phyloP scores from a whole-genome alignment of 2,797 vertebrate genomes.

The Cossypha niveicapilla region DNA sequence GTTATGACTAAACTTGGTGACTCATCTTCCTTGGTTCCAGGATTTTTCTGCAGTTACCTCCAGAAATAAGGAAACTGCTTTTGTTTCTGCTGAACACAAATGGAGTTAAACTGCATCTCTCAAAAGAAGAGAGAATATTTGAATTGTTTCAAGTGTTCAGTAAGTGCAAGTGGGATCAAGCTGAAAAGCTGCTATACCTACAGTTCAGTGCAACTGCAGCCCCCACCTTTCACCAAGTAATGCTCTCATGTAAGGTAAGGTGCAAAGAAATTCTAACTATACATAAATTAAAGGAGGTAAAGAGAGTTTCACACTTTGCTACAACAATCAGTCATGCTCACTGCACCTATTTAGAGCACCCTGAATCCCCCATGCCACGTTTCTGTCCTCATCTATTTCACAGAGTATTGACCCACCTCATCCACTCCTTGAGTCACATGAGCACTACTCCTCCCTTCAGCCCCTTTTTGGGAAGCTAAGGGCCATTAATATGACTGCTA shows the following conservation, averaged over 20 bases:
- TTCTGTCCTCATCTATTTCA: background rate
- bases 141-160: background rate
- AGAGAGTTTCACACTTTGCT: background rate
- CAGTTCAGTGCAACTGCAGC: background rate
- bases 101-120: background rate
- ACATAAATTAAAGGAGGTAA: background rate
- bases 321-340: rapidly evolving
- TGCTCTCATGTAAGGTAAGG: background rate
- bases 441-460: background rate
- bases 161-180: background rate
- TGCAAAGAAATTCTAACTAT: background rate
- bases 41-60: background rate
- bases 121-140: background rate
- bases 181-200: background rate
- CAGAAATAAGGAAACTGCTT: background rate
- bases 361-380: rapidly evolving
- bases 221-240: background rate
- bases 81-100: background rate
- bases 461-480: background rate
- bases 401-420: background rate
- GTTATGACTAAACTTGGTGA: background rate
- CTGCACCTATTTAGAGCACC: background rate
- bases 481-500: background rate
- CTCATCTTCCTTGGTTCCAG: background rate
- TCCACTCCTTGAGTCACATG: background rate